These are phyloP conservation scores for Centruroides vittatus DNA, from an alignment of 1,140 invertebrate genomes.

Conservation along the genomic window DNA sequence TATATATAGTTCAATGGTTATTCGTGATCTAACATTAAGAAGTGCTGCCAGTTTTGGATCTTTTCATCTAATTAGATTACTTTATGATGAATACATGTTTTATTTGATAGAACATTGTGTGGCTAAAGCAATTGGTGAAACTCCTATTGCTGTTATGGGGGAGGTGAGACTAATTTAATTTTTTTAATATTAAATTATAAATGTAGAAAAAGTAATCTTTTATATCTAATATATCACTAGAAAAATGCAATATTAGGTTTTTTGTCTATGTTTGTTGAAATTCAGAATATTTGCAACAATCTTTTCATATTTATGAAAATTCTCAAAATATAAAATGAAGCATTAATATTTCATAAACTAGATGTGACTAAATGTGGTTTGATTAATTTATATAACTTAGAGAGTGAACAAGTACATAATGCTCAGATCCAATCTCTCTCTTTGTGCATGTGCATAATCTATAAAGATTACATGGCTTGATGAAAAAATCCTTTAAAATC, in stretches of 20 bases:
- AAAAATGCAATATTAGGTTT: not conserved
- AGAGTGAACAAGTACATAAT: no score
- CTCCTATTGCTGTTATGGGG: constrained; percentile 89
- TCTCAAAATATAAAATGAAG: no score
- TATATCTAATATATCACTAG: not conserved
- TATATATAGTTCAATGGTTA: constrained; percentile 76
- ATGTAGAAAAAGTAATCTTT: not conserved
- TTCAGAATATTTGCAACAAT: not conserved
- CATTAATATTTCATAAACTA: no score
- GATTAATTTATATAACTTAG: no score
- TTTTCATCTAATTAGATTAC: constrained; percentile 91
- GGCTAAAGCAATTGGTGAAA: constrained; percentile 72
- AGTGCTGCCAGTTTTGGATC: constrained; percentile 97
- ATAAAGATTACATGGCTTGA: no score
- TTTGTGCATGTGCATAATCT: no score
- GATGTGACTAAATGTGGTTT: no score
- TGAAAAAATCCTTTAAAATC: no score
- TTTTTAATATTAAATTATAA: not conserved
- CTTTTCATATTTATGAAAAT: not conserved
- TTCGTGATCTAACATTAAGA: constrained; percentile 82
- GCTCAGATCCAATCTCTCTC: no score
- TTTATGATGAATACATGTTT: constrained; percentile 99
- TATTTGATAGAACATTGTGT: constrained; percentile 96
- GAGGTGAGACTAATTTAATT: constrained; percentile 37
- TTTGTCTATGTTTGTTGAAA: not conserved